Evolutionary conservation across 2,888 invertebrate genomes (phyloP).

Genomic region (Arge pagana): DNA sequence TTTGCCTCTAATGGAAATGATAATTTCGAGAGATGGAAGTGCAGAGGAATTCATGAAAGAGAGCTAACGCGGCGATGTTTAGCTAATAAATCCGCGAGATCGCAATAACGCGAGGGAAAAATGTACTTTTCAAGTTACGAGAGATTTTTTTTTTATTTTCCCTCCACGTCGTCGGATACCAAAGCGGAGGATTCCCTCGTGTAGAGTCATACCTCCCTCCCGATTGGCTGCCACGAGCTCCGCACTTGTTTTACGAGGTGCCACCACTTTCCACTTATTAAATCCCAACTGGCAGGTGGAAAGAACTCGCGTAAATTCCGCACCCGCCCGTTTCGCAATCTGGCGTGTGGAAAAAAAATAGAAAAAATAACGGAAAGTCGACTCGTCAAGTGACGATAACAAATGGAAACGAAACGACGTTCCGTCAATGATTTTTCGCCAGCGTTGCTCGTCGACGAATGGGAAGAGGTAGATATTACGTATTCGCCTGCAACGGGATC

Average conservation of each 20-base stretch:
- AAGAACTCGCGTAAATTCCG: background rate
- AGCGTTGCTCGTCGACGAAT: too few relatives aligned
- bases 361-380: too few relatives aligned
- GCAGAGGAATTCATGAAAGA: too few relatives aligned
- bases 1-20: too few relatives aligned
- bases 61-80: background rate
- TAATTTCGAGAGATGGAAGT: too few relatives aligned
- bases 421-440: too few relatives aligned
- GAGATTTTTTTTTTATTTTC: background rate
- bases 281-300: constrained; percentile 12
- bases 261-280: constrained; percentile 20
- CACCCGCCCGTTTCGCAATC: background rate
- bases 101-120: background rate
- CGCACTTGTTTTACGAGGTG: constrained; percentile 18
- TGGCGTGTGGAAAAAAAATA: background rate
- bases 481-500: too few relatives aligned
- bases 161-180: background rate
- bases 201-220: background rate
- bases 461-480: too few relatives aligned
- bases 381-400: too few relatives aligned
- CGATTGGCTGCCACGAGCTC: constrained; percentile 4
- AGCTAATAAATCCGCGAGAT: background rate
- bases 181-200: background rate
- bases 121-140: background rate
- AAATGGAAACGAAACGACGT: too few relatives aligned